These are phyloP conservation scores for Galemys pyrenaicus DNA, from an alignment of 2,113 vertebrate species.

Conservation along the genomic window DNA sequence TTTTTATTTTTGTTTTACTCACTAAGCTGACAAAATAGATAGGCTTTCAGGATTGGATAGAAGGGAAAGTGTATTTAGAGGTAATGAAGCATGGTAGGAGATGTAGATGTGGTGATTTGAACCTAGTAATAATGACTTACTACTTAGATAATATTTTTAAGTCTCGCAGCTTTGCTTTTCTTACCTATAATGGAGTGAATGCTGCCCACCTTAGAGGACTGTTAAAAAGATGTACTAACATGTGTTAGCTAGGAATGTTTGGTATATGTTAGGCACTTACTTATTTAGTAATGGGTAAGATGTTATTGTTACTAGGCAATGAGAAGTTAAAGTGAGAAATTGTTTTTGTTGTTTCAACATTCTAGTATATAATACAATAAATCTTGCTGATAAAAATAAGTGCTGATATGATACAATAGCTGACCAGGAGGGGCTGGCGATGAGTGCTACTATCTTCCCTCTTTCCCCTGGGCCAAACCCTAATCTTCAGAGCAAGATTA, in stretches of 20 bases:
- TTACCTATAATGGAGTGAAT: not conserved
- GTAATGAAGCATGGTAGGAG: not conserved
- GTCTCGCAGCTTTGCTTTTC: not conserved
- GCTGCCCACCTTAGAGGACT: not conserved
- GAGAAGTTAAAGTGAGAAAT: constrained; percentile 1
- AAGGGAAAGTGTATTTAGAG: not conserved
- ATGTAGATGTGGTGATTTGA: not conserved
- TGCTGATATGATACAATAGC: constrained; percentile 68
- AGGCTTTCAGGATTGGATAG: not conserved
- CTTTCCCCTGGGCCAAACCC: no score
- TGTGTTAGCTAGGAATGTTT: not conserved
- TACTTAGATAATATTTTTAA: not conserved
- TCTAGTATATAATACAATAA: constrained; percentile 93
- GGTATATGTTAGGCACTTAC: not conserved
- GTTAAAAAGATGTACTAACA: not conserved
- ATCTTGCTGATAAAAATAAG: constrained; percentile 92
- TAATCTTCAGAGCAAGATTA: no score
- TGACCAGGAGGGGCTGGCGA: no score
- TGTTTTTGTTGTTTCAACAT: constrained; percentile 86
- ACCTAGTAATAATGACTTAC: not conserved
- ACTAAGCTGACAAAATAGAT: not conserved
- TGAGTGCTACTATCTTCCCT: no score
- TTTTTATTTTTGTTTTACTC: not conserved
- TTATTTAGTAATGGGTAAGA: not conserved
- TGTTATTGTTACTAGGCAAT: not conserved